These are phyloP conservation scores for Brachyhypopomus gauderio DNA, from an alignment of 2,113 vertebrate genomes.

Conservation along the genomic window DNA sequence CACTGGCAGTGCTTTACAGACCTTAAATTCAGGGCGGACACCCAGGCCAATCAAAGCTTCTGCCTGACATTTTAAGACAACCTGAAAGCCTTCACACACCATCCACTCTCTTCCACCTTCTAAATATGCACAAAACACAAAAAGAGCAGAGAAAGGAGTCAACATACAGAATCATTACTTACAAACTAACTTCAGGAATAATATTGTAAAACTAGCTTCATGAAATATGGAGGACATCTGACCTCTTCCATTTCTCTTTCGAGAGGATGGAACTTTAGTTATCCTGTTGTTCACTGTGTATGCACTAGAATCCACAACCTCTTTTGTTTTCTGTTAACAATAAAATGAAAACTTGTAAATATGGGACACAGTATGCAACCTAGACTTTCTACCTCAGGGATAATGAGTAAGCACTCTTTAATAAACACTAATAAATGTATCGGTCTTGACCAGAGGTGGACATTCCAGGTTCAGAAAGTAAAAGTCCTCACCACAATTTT, in stretches of 20 bases:
- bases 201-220: not conserved
- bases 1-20: slow-evolving; percentile 53
- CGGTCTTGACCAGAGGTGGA: no score
- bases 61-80: slow-evolving; percentile 85
- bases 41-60: slow-evolving; percentile 84
- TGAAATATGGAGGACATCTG: not conserved
- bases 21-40: slow-evolving; percentile 82
- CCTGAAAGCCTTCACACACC: slow-evolving; percentile 91
- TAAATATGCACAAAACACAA: slow-evolving; percentile 38
- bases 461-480: no score
- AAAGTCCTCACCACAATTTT: no score
- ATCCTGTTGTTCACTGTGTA: slow-evolving; percentile 25
- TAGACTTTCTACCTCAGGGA: no score
- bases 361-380: not conserved
- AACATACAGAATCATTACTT: no score
- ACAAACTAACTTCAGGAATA: not conserved
- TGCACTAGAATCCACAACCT: slow-evolving; percentile 47
- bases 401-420: no score
- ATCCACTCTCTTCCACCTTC: slow-evolving; percentile 75
- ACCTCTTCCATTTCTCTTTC: slow-evolving; percentile 54
- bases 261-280: slow-evolving; percentile 37
- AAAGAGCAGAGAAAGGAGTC: not conserved
- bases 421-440: no score
- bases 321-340: slow-evolving; percentile 65
- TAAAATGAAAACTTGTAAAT: not conserved